These are phyloP conservation scores for Pomacea maculata DNA, from an alignment of 1,140 invertebrate genomes.

Conservation along the genomic window DNA sequence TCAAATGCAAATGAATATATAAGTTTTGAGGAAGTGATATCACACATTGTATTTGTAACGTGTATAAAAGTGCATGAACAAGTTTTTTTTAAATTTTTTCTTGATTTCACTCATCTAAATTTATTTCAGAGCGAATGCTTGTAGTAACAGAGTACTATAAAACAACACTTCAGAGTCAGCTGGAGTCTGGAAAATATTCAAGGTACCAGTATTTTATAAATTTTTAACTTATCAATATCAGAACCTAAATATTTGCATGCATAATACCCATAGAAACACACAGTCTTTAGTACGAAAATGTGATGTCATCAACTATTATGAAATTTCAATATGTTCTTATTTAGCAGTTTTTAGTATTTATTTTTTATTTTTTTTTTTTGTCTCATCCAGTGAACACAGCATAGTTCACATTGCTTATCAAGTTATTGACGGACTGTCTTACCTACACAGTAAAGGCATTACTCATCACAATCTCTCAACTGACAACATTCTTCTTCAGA, in stretches of 20 bases:
- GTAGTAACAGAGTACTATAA: constrained; percentile 87
- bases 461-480: constrained; percentile 83
- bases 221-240: not conserved
- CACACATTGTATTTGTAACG: constrained; percentile 26
- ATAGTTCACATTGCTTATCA: constrained; percentile 75
- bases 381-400: constrained; percentile 63
- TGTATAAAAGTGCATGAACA: not conserved
- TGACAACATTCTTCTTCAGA: constrained; percentile 84
- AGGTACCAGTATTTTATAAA: not conserved
- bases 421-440: constrained; percentile 77
- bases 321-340: not conserved
- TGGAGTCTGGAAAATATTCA: constrained; percentile 9
- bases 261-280: no score
- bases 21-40: not conserved
- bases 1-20: no score
- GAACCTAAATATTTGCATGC: not conserved
- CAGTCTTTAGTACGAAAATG: no score
- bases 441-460: constrained; percentile 79
- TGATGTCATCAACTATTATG: not conserved
- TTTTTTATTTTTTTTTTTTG: constrained; percentile 9
- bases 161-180: constrained; percentile 66
- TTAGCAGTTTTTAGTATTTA: not conserved
- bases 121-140: constrained; percentile 83
- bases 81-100: not conserved
- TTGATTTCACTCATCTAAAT: not conserved